Base-by-base conservation (phyloP, 1,140 invertebrate species). In the Subanguina moxae region DNA sequence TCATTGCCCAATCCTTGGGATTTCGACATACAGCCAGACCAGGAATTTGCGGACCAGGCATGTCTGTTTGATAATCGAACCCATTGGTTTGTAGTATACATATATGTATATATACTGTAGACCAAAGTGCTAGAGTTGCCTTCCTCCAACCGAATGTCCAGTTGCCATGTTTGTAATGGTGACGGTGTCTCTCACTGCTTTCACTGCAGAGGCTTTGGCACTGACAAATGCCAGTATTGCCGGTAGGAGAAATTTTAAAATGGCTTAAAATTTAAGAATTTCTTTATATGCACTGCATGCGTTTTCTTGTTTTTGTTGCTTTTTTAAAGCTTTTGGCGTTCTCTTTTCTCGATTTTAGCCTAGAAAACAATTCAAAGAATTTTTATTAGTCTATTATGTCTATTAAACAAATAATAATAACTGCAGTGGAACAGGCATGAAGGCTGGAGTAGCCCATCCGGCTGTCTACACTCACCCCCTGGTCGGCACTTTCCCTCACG, bases 401-500 rank as follows among this genome's bases (percentile, higher is more conserved):
- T 43, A 23, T 58, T 25, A 38, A 5, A n/a, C 1, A 28, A 30
- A 13, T 42, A 21, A 32, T 21, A 5, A n/a, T 9, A 17, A 30
- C 74, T 78, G 67, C 62, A 80, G 81, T 52, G 82, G 80, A 19
- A 82, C 80, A 11, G 80, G 80, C 19, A 82, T 82, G 80, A 82
- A 82, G 62, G 75, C 81, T 15, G 80, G 80, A 17, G 79, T 82
- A n/a, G 80, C 79, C n/a, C 80, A 81, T 72, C 79, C 80, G 8
- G 80, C 80, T 30, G 71, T 82, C 21, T 82, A 83, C 67, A 82
- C 80, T 1, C 80, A 82, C 69, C 80, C 80, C 27, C 79, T 82
- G 78, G 71, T 82, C 57, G 80, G 74, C 46, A 80, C 81, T 21
- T 83, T 82, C 62, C 77, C 80, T 8, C 75, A 82, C 57, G 78